Percentiles rank a stretch among this genome's conserved stretches.
Evolutionary conservation across 2,888 invertebrate genomes (phyloP).

Genomic region (Brachyptera risi): DNA sequence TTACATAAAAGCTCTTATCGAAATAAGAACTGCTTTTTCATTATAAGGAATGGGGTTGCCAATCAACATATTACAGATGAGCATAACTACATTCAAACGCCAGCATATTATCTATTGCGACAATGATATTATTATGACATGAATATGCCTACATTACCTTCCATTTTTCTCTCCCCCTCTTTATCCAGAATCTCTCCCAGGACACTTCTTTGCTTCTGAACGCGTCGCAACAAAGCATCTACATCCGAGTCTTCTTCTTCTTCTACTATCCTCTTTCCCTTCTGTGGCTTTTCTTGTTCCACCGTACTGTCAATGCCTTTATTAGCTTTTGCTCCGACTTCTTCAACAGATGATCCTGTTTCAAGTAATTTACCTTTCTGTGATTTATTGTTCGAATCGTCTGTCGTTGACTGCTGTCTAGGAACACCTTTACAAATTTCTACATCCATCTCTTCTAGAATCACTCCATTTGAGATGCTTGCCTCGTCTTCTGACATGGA

Average conservation of each 20-base stretch:
- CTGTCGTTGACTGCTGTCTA: conserved; percentile 37
- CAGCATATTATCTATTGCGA: too few relatives aligned
- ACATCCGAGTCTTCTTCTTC: conserved; percentile 56
- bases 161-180: conserved; percentile 43
- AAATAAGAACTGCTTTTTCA: too few relatives aligned
- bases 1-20: too few relatives aligned
- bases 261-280: conserved; percentile 39
- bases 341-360: conserved; percentile 36
- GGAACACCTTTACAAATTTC: conserved; percentile 34
- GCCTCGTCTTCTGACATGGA: conserved; percentile 61
- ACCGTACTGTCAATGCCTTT: neutral
- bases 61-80: too few relatives aligned
- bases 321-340: neutral
- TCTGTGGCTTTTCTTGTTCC: neutral
- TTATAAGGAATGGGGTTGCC: too few relatives aligned
- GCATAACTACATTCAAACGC: too few relatives aligned
- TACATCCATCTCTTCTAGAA: conserved; percentile 27
- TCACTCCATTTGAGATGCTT: conserved; percentile 22
- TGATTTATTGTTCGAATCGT: conserved; percentile 24
- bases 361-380: conserved; percentile 42
- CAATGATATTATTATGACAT: too few relatives aligned
- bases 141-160: conserved; percentile 30
- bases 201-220: conserved; percentile 64
- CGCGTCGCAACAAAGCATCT: conserved; percentile 60
- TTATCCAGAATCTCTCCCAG: conserved; percentile 64